Base-by-base conservation (phyloP, 2,888 invertebrate species). In the Mimas tiliae region DNA sequence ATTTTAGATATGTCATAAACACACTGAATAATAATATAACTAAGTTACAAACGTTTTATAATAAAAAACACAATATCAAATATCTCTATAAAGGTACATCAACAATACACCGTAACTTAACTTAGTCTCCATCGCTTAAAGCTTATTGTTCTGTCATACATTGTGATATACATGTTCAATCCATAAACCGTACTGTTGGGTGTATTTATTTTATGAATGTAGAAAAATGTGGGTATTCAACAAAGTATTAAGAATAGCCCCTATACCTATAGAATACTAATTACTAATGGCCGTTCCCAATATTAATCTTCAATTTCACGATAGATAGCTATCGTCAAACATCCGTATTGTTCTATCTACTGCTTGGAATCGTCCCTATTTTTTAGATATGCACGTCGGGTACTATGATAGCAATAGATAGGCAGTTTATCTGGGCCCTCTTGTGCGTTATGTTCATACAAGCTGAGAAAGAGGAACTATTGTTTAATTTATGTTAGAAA, bases 111-210 rank as follows among this genome's bases (percentile, higher is more conserved):
- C 73, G 76, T 83, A 79, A 76, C 68, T 74, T 77, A 81, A 74
- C 74, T 81, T 86, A 87, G 83, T 88, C 82, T 85, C 80, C 68
- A 79, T 78, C 75, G 73, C 82, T 89, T 90, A 89, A 89, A 90
- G 88, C 89, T 89, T 82, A 81, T 73, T 72, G 69, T 83, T 78
- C 75, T 80, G 75, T 80, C 68, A 72, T 58, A 69, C 53, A 67
- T 69, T 48, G 58, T 71, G 19, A 52, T 34, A 52, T 21, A 64
- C 19, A 52, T 45, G n/a, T 14, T 52, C 38, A 50, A n/a, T 14
- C 50, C 34, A 19, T 16, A 51, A 9, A 1, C 50, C 9, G 50
- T 50, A 50, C 19, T 50, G 50, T 19, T 45, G 45, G 12, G 45
- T 7, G 42, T 42, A 9, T 9, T 0, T 45, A 14, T 45, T 9